Evolutionary conservation across 1,140 invertebrate genomes (phyloP).

Genomic region (honey bee (Apis mellifera)): Amel_HAv3.1 CM009938.2:10417001-10417500

Average conservation of each 20-base stretch:
- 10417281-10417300: background rate
- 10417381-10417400: background rate
- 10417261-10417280: background rate
- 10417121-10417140: background rate
- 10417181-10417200: too few relatives aligned
- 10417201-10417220: background rate
- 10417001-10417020: background rate
- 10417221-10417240: too few relatives aligned
- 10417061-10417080: background rate
- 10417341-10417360: constrained; percentile 20
- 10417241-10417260: too few relatives aligned
- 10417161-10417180: too few relatives aligned
- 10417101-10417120: background rate
- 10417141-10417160: background rate
- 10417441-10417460: background rate
- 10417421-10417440: background rate
- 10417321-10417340: constrained; percentile 7
- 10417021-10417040: constrained; percentile 26
- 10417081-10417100: background rate
- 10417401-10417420: background rate
- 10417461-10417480: constrained; percentile 2
- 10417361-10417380: background rate
- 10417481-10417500: background rate
- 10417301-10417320: background rate
- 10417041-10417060: background rate